phyloP scores from a whole-genome alignment of 1,140 invertebrate genomes.

The Metaphire vulgaris region DNA sequence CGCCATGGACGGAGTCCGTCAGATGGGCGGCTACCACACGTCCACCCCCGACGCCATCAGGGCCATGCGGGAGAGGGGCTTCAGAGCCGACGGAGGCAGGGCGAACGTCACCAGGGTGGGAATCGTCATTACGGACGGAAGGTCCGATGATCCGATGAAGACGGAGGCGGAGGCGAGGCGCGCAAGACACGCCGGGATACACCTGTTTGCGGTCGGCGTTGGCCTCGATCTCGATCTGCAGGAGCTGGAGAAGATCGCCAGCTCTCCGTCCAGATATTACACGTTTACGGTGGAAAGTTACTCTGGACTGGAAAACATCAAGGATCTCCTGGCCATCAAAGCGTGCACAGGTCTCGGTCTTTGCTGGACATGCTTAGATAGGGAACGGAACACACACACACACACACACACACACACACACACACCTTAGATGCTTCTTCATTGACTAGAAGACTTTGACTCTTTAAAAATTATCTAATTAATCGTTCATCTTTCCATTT shows the following conservation, averaged over 20 bases:
- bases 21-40: constrained; percentile 6
- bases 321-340: constrained; percentile 23
- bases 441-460: no score
- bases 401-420: no score
- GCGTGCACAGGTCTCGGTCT: constrained; percentile 28
- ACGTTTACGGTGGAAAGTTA: constrained; percentile 16
- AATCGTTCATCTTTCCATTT: no score
- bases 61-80: neutral
- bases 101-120: constrained; percentile 20
- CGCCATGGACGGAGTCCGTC: constrained; percentile 3
- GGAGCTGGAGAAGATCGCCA: constrained; percentile 28
- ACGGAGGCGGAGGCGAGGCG: constrained; percentile 16
- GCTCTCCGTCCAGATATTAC: constrained; percentile 24
- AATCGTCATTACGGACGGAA: constrained; percentile 27
- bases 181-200: constrained; percentile 20
- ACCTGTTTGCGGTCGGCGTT: constrained; percentile 30
- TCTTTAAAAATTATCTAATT: no score
- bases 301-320: constrained; percentile 24
- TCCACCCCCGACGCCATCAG: neutral
- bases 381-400: no score
- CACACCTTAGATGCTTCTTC: no score
- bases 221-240: constrained; percentile 13
- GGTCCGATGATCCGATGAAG: constrained; percentile 21
- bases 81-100: constrained; percentile 8
- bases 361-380: no score